phyloP scores from a whole-genome alignment of 2,888 invertebrate genomes.

The Ganaspis brasiliensis region DNA sequence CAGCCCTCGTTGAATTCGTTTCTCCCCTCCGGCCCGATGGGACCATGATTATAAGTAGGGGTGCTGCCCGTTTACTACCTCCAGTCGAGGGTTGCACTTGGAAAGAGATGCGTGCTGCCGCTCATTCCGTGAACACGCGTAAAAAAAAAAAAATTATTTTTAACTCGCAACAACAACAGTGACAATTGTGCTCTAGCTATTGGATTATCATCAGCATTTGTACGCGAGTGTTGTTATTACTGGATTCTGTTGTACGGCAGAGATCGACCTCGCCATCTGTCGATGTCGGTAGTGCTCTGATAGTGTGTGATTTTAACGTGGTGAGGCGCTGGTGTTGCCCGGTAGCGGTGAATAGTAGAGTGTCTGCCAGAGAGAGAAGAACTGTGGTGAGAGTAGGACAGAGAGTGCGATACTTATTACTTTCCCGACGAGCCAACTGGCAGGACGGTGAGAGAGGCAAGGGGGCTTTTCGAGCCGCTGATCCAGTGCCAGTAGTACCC shows the following conservation, averaged over 20 bases:
- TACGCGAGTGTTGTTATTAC: conserved; percentile 17
- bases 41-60: conserved; percentile 80
- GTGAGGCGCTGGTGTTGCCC: conserved; percentile 22
- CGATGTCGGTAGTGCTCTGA: conserved; percentile 49
- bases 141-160: background rate
- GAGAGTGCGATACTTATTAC: conserved; percentile 42
- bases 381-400: conserved; percentile 8
- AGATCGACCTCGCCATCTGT: conserved; percentile 64
- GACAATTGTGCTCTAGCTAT: background rate
- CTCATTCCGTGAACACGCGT: conserved; percentile 15
- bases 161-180: background rate
- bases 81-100: conserved; percentile 79
- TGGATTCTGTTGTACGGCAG: conserved; percentile 45
- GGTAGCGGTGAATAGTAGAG: conserved; percentile 31
- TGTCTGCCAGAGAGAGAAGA: background rate
- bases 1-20: conserved; percentile 61
- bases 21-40: conserved; percentile 67
- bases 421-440: conserved; percentile 46
- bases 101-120: conserved; percentile 51
- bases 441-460: conserved; percentile 52
- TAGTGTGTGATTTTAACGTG: conserved; percentile 33
- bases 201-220: conserved; percentile 15
- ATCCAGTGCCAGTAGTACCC: conserved; percentile 67
- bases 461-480: conserved; percentile 58
- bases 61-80: conserved; percentile 75